Conservation (phyloP, 2,888 invertebrate species). For the Cataglyphis altisquamis region DNA sequence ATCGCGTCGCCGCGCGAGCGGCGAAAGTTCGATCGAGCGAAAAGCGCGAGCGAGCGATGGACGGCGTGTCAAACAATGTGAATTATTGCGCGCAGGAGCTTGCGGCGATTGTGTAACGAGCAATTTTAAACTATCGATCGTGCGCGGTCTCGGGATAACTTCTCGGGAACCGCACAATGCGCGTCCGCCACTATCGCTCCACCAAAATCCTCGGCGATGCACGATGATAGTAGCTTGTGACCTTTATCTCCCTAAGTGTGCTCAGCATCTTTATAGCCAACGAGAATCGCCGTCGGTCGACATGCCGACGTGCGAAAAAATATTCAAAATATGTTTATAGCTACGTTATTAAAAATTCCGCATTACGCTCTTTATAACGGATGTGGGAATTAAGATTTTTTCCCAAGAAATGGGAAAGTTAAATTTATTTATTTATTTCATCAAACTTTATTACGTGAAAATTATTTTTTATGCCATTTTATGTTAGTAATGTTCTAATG, state of each 20-base stretch:
- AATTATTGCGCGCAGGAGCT: slow-evolving; percentile 18
- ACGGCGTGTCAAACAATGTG: slow-evolving; percentile 28
- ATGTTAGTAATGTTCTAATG: neutral
- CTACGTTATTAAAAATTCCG: neutral
- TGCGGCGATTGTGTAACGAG: slow-evolving; percentile 29
- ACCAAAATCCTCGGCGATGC: slow-evolving; percentile 13
- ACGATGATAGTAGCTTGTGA: slow-evolving; percentile 7
- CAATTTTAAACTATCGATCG: slow-evolving; percentile 36
- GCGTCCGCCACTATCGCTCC: neutral
- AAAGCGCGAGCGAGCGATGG: neutral
- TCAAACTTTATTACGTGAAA: neutral
- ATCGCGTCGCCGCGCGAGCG: neutral
- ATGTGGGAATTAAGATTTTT: neutral
- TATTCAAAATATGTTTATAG: neutral
- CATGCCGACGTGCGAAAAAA: neutral
- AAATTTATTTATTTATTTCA: neutral
- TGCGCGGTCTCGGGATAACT: neutral
- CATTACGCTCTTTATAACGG: neutral
- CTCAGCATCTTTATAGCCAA: neutral
- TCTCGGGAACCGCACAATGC: neutral
- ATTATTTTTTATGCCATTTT: neutral
- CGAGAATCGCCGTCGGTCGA: neutral
- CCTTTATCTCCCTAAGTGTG: slow-evolving; percentile 16
- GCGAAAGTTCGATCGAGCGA: neutral
- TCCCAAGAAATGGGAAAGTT: neutral